Evolutionary conservation across 2,797 vertebrate genomes (phyloP).

Genomic region (Tapera naevia): DNA sequence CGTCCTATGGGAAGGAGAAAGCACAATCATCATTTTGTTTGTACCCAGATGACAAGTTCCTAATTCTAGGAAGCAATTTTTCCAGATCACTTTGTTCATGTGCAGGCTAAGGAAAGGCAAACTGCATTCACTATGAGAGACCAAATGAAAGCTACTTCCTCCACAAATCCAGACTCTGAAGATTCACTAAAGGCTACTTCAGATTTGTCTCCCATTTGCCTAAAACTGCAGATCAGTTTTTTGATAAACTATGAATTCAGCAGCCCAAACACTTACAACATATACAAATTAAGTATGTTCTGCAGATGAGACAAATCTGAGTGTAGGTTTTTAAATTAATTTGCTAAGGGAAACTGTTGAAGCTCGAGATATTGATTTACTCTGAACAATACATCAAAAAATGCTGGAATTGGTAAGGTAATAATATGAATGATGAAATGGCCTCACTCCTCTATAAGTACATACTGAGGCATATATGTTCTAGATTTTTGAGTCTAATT

Average conservation of each 20-base stretch:
- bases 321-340: neutral
- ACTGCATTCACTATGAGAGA: neutral
- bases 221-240: neutral
- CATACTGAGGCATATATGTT: rapidly evolving
- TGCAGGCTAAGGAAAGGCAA: neutral
- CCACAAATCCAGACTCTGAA: neutral
- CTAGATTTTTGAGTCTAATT: neutral
- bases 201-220: neutral
- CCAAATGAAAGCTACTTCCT: neutral
- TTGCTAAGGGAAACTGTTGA: neutral
- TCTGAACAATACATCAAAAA: neutral
- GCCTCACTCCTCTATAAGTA: neutral
- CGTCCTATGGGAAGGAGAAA: conserved; percentile 58
- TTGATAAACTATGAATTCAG: neutral
- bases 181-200: neutral
- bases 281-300: neutral
- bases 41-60: neutral
- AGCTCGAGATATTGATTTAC: neutral
- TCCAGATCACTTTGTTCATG: neutral
- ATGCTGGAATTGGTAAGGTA: neutral
- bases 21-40: neutral
- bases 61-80: neutral
- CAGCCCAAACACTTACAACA: neutral
- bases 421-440: neutral
- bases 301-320: neutral